phyloP scores from a whole-genome alignment of 1,140 invertebrate genomes.

The Heliconius congener region DNA sequence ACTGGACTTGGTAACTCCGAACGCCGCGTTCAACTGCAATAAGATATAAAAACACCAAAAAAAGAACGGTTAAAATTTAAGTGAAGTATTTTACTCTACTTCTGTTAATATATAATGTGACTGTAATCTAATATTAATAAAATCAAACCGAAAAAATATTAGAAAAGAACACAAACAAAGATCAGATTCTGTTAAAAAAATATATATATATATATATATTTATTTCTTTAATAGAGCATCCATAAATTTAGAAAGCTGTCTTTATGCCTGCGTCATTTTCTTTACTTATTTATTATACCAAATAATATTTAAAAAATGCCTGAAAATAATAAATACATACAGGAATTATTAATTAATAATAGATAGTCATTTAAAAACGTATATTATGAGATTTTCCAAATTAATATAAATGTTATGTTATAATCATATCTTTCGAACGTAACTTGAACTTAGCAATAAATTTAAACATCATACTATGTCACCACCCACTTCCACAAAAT shows the following conservation, averaged over 20 bases:
- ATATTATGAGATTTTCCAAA: not conserved
- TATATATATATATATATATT: too few species aligned
- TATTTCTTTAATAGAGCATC: not conserved
- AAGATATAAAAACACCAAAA: conserved; percentile 8
- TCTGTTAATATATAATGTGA: not conserved
- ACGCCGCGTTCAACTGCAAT: conserved; percentile 7
- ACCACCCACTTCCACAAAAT: conserved; percentile 1
- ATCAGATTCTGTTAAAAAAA: not conserved
- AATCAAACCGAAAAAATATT: not conserved
- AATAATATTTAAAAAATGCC: not conserved
- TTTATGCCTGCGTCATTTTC: conserved; percentile 4
- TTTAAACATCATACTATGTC: not conserved
- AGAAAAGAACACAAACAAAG: conserved; percentile 8
- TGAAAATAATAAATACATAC: not conserved
- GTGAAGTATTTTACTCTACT: not conserved
- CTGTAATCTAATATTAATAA: not conserved
- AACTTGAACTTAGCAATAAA: not conserved
- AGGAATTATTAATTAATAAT: not conserved
- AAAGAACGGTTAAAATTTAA: not conserved
- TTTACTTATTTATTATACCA: not conserved
- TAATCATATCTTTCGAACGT: not conserved
- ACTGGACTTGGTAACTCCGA: not conserved
- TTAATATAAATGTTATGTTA: not conserved
- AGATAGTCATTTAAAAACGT: not conserved
- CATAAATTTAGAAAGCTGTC: not conserved